These are phyloP conservation scores for Echeneis naucrates DNA, from an alignment of 2,797 vertebrate genomes.

Conservation along the genomic window DNA sequence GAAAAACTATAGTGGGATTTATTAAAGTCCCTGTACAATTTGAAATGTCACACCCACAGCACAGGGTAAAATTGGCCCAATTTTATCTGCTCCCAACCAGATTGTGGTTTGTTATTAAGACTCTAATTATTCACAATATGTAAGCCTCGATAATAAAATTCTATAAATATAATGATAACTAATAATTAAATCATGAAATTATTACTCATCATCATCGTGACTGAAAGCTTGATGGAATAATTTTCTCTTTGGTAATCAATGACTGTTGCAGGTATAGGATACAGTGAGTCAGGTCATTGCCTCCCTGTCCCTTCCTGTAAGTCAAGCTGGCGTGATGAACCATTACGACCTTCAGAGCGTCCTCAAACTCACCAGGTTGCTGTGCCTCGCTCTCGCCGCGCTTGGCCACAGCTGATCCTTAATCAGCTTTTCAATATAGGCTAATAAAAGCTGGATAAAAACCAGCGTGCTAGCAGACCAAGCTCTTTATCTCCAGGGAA, in stretches of 20 bases:
- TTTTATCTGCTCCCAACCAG: no score
- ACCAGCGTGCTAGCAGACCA: constrained; percentile 62
- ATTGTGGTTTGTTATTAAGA: not conserved
- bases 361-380: constrained; percentile 31
- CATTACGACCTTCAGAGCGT: constrained; percentile 69
- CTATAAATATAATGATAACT: no score
- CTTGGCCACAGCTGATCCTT: constrained; percentile 71
- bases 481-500: constrained; percentile 78
- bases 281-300: constrained; percentile 31
- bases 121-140: not conserved
- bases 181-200: no score
- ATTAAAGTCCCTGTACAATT: not conserved
- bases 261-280: not conserved
- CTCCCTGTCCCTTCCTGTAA: constrained; percentile 24
- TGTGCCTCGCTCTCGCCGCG: constrained; percentile 52
- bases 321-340: constrained; percentile 34
- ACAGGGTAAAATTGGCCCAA: not conserved
- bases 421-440: constrained; percentile 80
- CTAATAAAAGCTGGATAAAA: constrained; percentile 82
- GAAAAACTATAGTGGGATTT: not conserved
- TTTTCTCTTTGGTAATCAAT: not conserved
- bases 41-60: not conserved
- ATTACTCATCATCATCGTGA: no score
- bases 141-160: not conserved
- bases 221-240: not conserved